Base-by-base conservation (phyloP, 2,888 invertebrate species). In the Oligia fasciuncula region DNA sequence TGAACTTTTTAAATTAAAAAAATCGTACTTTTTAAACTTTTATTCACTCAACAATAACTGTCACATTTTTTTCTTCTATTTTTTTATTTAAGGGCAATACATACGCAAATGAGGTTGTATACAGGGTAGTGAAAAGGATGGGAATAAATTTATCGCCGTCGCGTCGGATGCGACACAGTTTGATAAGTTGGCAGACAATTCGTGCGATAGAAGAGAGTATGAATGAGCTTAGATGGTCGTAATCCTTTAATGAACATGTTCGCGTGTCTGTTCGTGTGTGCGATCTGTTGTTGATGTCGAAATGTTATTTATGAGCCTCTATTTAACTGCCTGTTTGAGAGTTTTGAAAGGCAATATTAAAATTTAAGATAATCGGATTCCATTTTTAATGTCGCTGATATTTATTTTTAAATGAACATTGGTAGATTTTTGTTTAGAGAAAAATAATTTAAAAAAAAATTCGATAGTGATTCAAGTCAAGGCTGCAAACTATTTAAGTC, bases 121-220 rank as follows among this genome's bases (percentile, higher is more conserved):
- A 89, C 88, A 83, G 54, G 73, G 92, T 91, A 87, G 87, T 92
- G 96, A 97, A 93, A 96, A 96, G 96, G 96, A 97, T 96, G 93
- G 94, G 94, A 93, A 92, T 94, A 96, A 96, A 96, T 96, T 95
- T 95, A 95, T 96, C 96, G 94, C 93, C 91, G 94, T 95, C 95
- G 95, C 92, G 88, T 91, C 92, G 93, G 93, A 93, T 92, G 92
- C 90, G 93, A 90, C 91, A 89, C 86, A 85, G 91, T 90, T 91
- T 93, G 94, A 94, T 94, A 94, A 94, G 93, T 93, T 91, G 90
- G 92, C 92, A 94, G 94, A 95, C 93, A 93, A 93, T 93, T 93
- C 91, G 92, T 90, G 91, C 83, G 91, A 90, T 87, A 89, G 87
- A 84, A 79, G 91, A 94, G 93, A 93, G 94, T 94, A 95, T 96